Conservation (phyloP, 2,113 vertebrate genomes). For the Dasypus novemcinctus region DNA sequence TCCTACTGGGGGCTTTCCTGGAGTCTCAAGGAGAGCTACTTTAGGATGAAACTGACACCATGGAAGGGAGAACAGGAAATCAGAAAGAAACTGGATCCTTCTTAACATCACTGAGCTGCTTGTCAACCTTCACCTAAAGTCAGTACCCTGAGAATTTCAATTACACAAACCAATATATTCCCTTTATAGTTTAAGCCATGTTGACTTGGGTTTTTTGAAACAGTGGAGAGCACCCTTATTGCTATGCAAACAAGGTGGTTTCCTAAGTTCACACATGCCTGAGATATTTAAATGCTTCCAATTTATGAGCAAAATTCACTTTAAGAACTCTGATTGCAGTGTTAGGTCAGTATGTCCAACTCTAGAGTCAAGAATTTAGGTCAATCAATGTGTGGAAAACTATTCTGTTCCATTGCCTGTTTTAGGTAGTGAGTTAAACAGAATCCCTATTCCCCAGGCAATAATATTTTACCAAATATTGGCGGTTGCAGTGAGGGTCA, state of each 20-base stretch:
- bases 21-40: background rate
- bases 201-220: background rate
- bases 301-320: background rate
- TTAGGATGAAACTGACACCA: background rate
- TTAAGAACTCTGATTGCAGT: background rate
- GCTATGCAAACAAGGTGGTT: background rate
- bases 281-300: background rate
- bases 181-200: background rate
- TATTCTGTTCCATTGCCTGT: background rate
- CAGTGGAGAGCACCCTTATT: background rate
- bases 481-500: background rate
- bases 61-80: background rate
- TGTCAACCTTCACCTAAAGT: background rate
- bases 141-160: background rate
- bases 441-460: background rate
- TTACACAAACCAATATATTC: background rate
- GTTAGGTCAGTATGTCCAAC: background rate
- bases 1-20: background rate
- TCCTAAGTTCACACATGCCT: background rate
- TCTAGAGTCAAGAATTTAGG: background rate
- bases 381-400: background rate
- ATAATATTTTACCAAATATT: background rate
- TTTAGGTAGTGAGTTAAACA: background rate
- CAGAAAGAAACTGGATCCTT: background rate
- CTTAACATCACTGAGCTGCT: background rate